These are phyloP conservation scores for Thalassophryne amazonica DNA, from an alignment of 2,797 vertebrate genomes.

Conservation along the genomic window DNA sequence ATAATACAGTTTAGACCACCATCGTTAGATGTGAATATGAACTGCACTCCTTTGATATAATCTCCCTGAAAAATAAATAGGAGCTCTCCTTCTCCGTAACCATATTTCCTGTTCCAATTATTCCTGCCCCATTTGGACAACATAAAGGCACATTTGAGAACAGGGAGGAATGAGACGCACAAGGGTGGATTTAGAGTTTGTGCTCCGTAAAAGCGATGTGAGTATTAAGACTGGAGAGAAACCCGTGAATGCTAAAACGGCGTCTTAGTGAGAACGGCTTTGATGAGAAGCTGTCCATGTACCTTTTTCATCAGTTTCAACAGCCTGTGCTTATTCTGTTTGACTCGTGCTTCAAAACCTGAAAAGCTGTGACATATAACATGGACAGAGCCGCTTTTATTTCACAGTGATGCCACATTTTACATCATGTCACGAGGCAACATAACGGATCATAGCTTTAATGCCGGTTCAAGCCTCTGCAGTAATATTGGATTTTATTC, in stretches of 20 bases:
- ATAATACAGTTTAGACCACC: no score
- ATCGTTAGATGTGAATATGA: no score
- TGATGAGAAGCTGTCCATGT: slow-evolving; percentile 36
- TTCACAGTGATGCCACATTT: no score
- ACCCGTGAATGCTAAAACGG: slow-evolving; percentile 56
- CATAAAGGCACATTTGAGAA: slow-evolving; percentile 42
- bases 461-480: slow-evolving; percentile 41
- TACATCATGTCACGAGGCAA: slow-evolving; percentile 17
- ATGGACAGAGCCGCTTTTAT: no score
- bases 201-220: slow-evolving; percentile 47
- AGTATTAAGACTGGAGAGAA: slow-evolving; percentile 12
- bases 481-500: slow-evolving; percentile 48
- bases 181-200: slow-evolving; percentile 60
- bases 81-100: slow-evolving; percentile 29
- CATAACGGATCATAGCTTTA: slow-evolving; percentile 26
- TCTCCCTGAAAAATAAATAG: slow-evolving; percentile 34
- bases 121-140: slow-evolving; percentile 57
- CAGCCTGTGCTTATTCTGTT: background rate
- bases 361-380: background rate
- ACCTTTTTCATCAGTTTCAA: slow-evolving; percentile 1
- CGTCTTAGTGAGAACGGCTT: slow-evolving; percentile 29
- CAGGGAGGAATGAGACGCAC: slow-evolving; percentile 29
- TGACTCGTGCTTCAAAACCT: slow-evolving; percentile 23
- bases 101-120: slow-evolving; percentile 63
- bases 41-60: no score